Conservation (phyloP, 1,140 invertebrate species). For the Drosophila burlai region DNA sequence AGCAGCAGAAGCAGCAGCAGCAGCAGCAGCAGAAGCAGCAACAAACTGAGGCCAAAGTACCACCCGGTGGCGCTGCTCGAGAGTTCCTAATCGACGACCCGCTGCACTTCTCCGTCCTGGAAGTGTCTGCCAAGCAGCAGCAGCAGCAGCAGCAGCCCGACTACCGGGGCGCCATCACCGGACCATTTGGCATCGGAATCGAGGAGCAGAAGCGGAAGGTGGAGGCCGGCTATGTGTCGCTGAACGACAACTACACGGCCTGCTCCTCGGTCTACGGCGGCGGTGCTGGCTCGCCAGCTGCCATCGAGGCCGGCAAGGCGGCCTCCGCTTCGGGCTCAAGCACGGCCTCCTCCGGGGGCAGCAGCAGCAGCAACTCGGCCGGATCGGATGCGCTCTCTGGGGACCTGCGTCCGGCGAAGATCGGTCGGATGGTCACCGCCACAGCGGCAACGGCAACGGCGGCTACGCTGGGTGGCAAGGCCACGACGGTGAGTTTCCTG, state of each 20-base stretch:
- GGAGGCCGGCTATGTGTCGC: slow-evolving; percentile 65
- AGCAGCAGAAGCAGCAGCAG: slow-evolving; percentile 10
- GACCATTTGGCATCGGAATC: slow-evolving; percentile 3
- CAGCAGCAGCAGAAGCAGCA: slow-evolving; percentile 10
- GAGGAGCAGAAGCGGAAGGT: slow-evolving; percentile 61
- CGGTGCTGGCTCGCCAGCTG: slow-evolving; percentile 17
- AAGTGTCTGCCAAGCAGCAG: slow-evolving; percentile 40
- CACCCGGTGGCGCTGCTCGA: slow-evolving; percentile 21
- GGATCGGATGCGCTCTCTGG: slow-evolving; percentile 13
- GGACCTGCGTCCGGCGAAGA: slow-evolving; percentile 54
- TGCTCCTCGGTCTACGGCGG: slow-evolving; percentile 70
- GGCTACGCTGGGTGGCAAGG: slow-evolving; percentile 45
- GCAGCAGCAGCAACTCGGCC: slow-evolving; percentile 6
- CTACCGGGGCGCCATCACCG: slow-evolving; percentile 21
- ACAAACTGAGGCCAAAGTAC: slow-evolving; percentile 17
- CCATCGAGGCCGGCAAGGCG: slow-evolving; percentile 22
- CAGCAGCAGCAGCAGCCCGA: slow-evolving; percentile 32
- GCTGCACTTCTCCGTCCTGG: slow-evolving; percentile 60
- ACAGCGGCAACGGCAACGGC: slow-evolving; percentile 34
- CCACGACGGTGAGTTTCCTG: slow-evolving; percentile 50
- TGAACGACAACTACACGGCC: slow-evolving; percentile 70
- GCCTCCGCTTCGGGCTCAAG: slow-evolving; percentile 15
- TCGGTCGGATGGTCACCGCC: slow-evolving; percentile 53
- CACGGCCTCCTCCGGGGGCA: slow-evolving; percentile 2
- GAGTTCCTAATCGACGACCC: slow-evolving; percentile 74